Evolutionary conservation across 2,113 vertebrate species (phyloP).

Genomic region (Dolichotis patagonum): DNA sequence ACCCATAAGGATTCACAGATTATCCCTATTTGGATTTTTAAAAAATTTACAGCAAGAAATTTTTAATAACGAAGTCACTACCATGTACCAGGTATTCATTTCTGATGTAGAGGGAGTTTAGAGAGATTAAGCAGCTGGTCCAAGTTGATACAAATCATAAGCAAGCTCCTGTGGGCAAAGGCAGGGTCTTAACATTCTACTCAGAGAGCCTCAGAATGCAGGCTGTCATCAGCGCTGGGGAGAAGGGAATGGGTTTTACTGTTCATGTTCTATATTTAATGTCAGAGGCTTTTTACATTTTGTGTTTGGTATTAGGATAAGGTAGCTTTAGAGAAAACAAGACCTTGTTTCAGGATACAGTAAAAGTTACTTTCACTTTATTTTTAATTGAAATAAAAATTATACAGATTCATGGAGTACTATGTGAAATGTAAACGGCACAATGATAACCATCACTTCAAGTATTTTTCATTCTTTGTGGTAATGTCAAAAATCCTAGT

Average conservation of each 20-base stretch:
- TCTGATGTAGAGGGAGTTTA: not conserved
- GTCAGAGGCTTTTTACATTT: not conserved
- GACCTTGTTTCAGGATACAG: not conserved
- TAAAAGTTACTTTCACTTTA: conserved; percentile 41
- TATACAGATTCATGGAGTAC: not conserved
- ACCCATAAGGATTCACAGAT: not conserved
- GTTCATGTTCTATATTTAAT: not conserved
- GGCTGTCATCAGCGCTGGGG: not conserved
- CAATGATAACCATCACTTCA: not conserved
- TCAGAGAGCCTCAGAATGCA: not conserved
- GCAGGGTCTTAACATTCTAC: not conserved
- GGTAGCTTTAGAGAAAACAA: not conserved
- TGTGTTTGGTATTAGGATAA: not conserved
- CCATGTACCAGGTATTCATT: not conserved
- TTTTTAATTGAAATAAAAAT: not conserved
- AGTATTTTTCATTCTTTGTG: not conserved
- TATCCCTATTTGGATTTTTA: not conserved
- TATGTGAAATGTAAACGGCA: not conserved
- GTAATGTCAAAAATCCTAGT: not conserved
- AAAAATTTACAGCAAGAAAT: not conserved
- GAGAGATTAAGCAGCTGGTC: not conserved
- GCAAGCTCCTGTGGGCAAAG: not conserved
- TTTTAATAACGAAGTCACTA: not conserved
- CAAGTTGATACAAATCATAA: not conserved
- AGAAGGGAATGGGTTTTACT: not conserved